Evolutionary conservation across 1,140 invertebrate genomes (phyloP).

Genomic region (Aporrectodea caliginosa): DNA sequence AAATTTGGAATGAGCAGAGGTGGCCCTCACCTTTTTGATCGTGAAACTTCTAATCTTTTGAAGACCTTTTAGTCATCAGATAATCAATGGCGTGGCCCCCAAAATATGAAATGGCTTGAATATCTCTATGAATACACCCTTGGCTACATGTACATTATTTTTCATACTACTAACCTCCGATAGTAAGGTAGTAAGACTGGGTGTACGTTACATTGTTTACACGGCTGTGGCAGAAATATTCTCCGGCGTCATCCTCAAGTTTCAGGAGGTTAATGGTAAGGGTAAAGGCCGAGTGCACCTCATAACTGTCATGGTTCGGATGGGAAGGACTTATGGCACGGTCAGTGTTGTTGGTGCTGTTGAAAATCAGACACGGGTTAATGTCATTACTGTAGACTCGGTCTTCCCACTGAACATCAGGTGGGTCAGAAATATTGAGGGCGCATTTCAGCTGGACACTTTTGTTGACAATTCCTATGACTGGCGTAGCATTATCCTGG

Average conservation of each 20-base stretch:
- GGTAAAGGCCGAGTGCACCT: conserved; percentile 1
- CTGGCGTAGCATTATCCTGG: not conserved
- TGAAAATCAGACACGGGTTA: conserved; percentile 8
- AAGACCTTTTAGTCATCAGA: too few relatives aligned
- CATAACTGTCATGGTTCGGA: conserved; percentile 1
- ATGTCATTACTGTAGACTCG: not conserved
- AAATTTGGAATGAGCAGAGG: too few relatives aligned
- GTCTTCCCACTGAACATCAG: conserved; percentile 12
- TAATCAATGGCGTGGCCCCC: too few relatives aligned
- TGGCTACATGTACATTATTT: too few relatives aligned
- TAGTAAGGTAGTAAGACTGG: conserved; percentile 13
- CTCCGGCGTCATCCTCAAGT: conserved; percentile 10
- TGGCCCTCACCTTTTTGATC: too few relatives aligned
- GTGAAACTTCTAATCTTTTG: too few relatives aligned
- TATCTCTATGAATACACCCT: too few relatives aligned
- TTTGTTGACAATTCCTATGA: not conserved
- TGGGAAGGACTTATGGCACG: conserved; percentile 1
- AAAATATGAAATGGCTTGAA: too few relatives aligned
- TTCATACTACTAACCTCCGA: conserved; percentile 15
- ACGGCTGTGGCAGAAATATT: not conserved
- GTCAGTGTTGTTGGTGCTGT: conserved; percentile 4
- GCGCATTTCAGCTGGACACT: not conserved
- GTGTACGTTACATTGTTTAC: not conserved
- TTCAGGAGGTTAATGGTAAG: conserved; percentile 17
- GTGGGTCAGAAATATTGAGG: not conserved